Percentiles rank a stretch among this genome's conserved stretches.
Conservation (phyloP, 2,113 vertebrate species). For the Trogon surrucura region DNA sequence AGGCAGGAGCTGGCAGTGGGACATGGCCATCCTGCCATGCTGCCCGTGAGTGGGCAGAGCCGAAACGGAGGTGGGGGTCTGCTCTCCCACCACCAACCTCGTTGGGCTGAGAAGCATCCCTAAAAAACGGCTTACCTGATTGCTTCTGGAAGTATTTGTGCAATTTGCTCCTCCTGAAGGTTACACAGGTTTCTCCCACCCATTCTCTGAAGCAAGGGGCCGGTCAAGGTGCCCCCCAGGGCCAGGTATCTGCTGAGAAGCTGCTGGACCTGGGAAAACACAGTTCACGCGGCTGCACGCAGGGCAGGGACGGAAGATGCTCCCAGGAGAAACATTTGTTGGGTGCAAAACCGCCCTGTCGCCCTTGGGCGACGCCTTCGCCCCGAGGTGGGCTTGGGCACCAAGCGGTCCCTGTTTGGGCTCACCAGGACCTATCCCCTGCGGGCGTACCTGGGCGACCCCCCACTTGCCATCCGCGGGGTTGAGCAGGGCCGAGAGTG, state of each 20-base stretch:
- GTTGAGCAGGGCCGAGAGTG: constrained; percentile 43
- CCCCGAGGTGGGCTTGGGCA: too few species aligned
- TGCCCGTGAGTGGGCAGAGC: background rate
- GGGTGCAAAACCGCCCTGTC: accelerated
- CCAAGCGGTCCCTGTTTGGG: accelerated
- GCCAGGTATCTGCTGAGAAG: constrained; percentile 48
- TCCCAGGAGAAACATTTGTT: accelerated
- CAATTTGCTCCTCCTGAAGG: constrained; percentile 59
- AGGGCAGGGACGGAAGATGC: background rate
- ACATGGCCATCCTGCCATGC: accelerated
- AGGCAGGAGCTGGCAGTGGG: background rate
- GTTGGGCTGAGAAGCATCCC: background rate
- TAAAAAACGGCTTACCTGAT: background rate
- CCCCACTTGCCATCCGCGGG: accelerated
- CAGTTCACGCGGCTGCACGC: accelerated
- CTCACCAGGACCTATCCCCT: accelerated
- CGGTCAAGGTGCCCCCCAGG: constrained; percentile 50
- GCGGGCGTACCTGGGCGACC: background rate
- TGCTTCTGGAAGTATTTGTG: background rate
- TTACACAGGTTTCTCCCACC: constrained; percentile 55
- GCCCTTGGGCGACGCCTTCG: accelerated
- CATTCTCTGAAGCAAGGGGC: constrained; percentile 26
- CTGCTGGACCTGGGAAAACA: constrained; percentile 10
- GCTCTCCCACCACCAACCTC: background rate
- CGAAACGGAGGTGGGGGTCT: accelerated